Conservation (phyloP, 2,888 invertebrate genomes). For the Adineta ricciae region DNA sequence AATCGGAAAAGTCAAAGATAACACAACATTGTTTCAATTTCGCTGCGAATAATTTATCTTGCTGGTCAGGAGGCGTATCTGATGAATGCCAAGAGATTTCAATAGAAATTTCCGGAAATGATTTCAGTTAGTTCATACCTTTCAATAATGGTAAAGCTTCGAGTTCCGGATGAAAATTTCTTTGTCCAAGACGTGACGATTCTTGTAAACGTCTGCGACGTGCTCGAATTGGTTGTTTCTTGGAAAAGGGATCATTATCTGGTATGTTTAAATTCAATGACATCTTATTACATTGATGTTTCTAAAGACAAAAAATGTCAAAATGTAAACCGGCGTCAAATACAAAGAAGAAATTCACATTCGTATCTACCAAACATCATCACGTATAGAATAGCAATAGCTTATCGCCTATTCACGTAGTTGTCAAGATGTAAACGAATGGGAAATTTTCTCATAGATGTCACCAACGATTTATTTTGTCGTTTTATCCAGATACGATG, state of each 20-base stretch:
- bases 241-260: not conserved
- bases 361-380: conserved; percentile 13
- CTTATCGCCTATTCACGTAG: conserved; percentile 4
- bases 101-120: not conserved
- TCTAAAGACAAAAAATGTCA: not conserved
- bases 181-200: conserved; percentile 17
- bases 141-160: conserved; percentile 19
- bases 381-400: not conserved
- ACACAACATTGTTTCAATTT: conserved; percentile 96
- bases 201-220: conserved; percentile 17
- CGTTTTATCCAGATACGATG: too few relatives aligned
- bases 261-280: not conserved
- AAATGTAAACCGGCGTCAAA: not conserved
- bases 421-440: not conserved
- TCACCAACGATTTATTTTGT: not conserved
- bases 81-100: not conserved
- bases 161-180: not conserved
- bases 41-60: conserved; percentile 66
- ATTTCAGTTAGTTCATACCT: not conserved
- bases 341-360: not conserved
- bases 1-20: conserved; percentile 92
- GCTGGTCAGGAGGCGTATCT: conserved; percentile 23
- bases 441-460: not conserved
- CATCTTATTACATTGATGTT: not conserved
- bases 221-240: not conserved